These are phyloP conservation scores for Apotomis capreana DNA, from an alignment of 2,888 invertebrate species.

Conservation along the genomic window DNA sequence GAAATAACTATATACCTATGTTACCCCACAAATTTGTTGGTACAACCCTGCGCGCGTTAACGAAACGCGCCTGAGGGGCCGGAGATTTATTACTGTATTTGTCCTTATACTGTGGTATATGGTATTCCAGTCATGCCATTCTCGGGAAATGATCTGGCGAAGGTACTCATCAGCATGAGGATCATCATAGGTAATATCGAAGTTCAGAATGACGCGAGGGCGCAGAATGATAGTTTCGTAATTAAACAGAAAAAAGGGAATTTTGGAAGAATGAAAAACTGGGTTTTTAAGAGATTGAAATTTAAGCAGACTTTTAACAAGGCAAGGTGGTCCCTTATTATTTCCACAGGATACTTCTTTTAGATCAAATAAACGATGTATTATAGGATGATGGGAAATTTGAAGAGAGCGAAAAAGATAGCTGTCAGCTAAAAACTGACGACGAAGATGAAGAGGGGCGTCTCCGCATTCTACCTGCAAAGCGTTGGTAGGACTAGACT, in stretches of 20 bases:
- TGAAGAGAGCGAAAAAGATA: neutral
- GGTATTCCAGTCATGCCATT: slow-evolving; percentile 2
- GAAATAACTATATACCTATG: too few relatives aligned
- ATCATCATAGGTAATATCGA: neutral
- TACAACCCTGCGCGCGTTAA: too few relatives aligned
- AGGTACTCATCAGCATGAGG: slow-evolving; percentile 2
- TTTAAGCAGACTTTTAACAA: neutral
- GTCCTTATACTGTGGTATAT: too few relatives aligned
- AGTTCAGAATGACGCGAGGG: neutral
- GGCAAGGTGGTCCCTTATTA: neutral
- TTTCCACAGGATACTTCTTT: neutral
- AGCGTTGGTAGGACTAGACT: slow-evolving; percentile 4
- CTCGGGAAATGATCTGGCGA: slow-evolving; percentile 1
- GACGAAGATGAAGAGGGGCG: neutral
- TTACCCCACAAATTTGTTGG: too few relatives aligned
- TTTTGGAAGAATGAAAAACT: neutral
- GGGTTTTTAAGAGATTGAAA: slow-evolving; percentile 1
- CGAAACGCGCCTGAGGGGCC: too few relatives aligned
- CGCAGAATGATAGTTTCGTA: neutral
- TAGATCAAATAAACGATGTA: neutral
- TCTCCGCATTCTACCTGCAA: slow-evolving; percentile 6
- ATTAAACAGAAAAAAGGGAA: neutral
- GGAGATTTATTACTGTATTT: too few relatives aligned
- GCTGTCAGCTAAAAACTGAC: neutral
- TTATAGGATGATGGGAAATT: slow-evolving; percentile 1